phyloP scores from a whole-genome alignment of 2,888 invertebrate genomes.

The Phortica okadai region DNA sequence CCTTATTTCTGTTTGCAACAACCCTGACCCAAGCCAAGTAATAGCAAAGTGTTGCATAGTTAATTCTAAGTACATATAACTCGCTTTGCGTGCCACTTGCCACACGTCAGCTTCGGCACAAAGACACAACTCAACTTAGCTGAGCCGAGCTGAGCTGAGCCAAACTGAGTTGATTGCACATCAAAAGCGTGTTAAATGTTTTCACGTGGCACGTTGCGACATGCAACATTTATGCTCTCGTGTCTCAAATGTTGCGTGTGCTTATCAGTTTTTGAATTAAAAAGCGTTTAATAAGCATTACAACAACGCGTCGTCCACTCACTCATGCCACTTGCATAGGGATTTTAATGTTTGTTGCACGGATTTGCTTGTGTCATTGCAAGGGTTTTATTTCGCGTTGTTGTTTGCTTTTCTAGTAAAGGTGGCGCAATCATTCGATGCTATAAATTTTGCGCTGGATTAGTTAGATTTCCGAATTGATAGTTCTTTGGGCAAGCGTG shows the following conservation, averaged over 20 bases:
- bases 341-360: constrained; percentile 19
- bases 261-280: constrained; percentile 55
- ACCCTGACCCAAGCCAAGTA: constrained; percentile 15
- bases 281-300: constrained; percentile 69
- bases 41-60: constrained; percentile 20
- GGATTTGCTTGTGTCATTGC: constrained; percentile 3
- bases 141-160: background rate
- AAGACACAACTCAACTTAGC: background rate
- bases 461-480: background rate
- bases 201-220: constrained; percentile 40
- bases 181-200: constrained; percentile 50
- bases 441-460: constrained; percentile 3
- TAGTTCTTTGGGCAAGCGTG: background rate
- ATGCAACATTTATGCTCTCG: constrained; percentile 9
- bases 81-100: constrained; percentile 38
- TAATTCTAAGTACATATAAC: constrained; percentile 7
- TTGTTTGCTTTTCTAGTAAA: background rate
- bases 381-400: background rate
- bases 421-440: background rate
- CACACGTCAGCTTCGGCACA: background rate
- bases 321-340: background rate
- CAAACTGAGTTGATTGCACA: constrained; percentile 22
- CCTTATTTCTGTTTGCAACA: constrained; percentile 10
- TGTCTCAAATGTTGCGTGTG: constrained; percentile 34
- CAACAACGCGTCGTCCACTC: constrained; percentile 55